Evolutionary conservation across 2,113 vertebrate genomes (phyloP).

Genomic region (Petrocephalus zakoni): DNA sequence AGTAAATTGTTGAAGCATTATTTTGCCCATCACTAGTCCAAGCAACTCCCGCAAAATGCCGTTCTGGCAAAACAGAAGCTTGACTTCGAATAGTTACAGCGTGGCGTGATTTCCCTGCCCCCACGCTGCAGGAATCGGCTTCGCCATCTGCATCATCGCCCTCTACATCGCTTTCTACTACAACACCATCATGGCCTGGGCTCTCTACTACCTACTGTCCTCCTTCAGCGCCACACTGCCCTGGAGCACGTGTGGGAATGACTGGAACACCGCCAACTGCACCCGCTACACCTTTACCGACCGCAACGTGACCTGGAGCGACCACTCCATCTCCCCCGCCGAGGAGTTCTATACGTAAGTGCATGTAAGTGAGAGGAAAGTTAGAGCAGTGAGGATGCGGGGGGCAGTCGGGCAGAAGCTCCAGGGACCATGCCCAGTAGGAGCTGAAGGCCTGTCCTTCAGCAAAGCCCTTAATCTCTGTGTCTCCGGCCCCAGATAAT

Average conservation of each 20-base stretch:
- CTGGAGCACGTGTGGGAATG: conserved; percentile 85
- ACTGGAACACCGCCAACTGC: conserved; percentile 91
- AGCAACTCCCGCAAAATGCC: conserved; percentile 53
- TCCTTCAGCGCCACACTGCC: conserved; percentile 81
- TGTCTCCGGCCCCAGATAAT: neutral
- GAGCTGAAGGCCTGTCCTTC: conserved; percentile 16
- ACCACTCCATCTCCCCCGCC: conserved; percentile 79
- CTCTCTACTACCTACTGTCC: conserved; percentile 90
- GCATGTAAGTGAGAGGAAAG: conserved; percentile 65
- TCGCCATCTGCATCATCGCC: conserved; percentile 90
- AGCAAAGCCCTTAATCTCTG: conserved; percentile 21
- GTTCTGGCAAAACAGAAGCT: conserved; percentile 32
- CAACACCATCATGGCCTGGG: conserved; percentile 99
- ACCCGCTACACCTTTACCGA: conserved; percentile 79
- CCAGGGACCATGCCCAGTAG: neutral
- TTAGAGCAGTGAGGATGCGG: conserved; percentile 18
- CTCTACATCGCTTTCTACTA: conserved; percentile 96
- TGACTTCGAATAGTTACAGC: conserved; percentile 27
- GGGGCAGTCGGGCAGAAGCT: neutral
- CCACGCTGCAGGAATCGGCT: conserved; percentile 78
- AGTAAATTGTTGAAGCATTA: neutral
- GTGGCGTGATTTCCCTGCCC: neutral
- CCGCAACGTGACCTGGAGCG: conserved; percentile 77
- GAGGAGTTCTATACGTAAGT: conserved; percentile 99
- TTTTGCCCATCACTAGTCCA: neutral